Conservation (phyloP, 2,113 vertebrate species). For the Trachemys scripta region DNA sequence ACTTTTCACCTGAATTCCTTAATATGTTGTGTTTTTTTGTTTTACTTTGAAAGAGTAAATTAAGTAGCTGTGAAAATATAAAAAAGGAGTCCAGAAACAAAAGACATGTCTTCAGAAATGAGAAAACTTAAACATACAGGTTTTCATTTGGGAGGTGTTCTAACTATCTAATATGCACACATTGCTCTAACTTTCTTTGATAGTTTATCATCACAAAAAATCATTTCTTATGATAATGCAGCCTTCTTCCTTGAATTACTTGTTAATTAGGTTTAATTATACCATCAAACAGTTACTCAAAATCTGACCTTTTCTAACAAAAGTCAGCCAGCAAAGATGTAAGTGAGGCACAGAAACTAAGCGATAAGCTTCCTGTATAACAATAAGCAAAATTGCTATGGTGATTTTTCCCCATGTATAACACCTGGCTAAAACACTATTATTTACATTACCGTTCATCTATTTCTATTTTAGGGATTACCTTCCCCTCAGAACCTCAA, state of each 20-base stretch:
- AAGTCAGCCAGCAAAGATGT: constrained; percentile 68
- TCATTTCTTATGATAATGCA: constrained; percentile 56
- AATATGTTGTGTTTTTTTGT: background rate
- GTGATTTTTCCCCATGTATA: constrained; percentile 36
- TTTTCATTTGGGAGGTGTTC: background rate
- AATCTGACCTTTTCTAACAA: constrained; percentile 72
- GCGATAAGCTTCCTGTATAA: background rate
- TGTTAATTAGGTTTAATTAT: constrained; percentile 74
- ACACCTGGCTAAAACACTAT: background rate
- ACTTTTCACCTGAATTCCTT: background rate
- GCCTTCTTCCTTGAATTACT: constrained; percentile 62
- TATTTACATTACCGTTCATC: background rate
- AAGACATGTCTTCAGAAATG: background rate
- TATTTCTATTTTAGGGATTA: background rate
- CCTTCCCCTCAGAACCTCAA: background rate
- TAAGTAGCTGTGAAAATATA: background rate
- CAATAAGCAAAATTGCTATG: constrained; percentile 36
- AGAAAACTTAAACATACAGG: background rate
- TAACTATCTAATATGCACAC: background rate
- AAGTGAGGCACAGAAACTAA: constrained; percentile 33
- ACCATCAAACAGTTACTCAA: constrained; percentile 74
- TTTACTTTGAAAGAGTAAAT: background rate
- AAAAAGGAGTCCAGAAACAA: background rate
- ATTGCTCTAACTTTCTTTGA: constrained; percentile 17
- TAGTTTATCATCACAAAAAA: constrained; percentile 62